Base-by-base conservation (phyloP, 2,888 invertebrate species). In the Xanthia togata region DNA sequence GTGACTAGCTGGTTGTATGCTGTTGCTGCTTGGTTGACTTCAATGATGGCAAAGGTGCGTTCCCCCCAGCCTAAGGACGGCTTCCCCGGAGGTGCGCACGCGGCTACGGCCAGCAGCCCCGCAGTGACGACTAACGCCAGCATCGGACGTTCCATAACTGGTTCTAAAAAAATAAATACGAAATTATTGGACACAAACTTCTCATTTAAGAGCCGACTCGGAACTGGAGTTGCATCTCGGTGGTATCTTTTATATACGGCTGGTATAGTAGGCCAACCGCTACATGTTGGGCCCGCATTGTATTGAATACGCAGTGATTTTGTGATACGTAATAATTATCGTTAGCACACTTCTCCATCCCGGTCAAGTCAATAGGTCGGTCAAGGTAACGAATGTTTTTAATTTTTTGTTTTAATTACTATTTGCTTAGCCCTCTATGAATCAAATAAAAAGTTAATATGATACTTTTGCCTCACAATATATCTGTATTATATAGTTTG, bases 191-290 rank as follows among this genome's bases (percentile, higher is more conserved):
- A 90, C 91, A 92, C 93, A 90, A 89, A 90, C 92, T 88, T 92
- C 92, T 91, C 92, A 92, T 93, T 89, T 88, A 93, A 94, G 92
- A 92, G 94, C 84, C 90, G 91, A 88, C 86, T 90, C 82, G 89
- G 88, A 89, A 96, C 96, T 96, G 95, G 93, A 91, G 90, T 86
- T 93, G 93, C 90, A 93, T 91, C 92, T 88, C 85, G 44, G 87
- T 84, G 91, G 91, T 93, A 92, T 95, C 94, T 93, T 94, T 94
- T 96, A 96, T 96, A 96, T 96, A 96, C 91, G 89, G 87, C 76
- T 90, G 83, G 91, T 90, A 94, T 93, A 91, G 96, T 96, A 95
- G 96, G 96, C 92, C 96, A 96, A 96, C 96, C 96, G 96, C 95
- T 96, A 88, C 91, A 90, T 87, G 84, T 64, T 89, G 93, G 90